Conservation (phyloP, 1,140 invertebrate genomes). For the Oreohelix idahoensis region DNA sequence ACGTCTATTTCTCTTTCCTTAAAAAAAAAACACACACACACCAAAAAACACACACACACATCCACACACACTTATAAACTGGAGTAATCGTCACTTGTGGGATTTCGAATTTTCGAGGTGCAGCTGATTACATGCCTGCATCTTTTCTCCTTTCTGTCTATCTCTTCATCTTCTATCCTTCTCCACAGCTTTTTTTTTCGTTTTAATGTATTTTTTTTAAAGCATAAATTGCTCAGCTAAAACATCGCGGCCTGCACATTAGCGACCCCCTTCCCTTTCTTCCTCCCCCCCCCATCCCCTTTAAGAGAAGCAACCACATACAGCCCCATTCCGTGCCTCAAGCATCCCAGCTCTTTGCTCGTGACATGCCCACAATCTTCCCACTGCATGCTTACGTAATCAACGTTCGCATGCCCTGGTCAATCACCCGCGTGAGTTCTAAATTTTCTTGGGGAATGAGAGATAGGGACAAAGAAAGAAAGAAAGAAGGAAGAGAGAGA, state of each 20-base stretch:
- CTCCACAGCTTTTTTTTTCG: too few relatives aligned
- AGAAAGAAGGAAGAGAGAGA: background rate
- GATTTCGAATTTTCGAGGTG: too few relatives aligned
- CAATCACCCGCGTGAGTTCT: background rate
- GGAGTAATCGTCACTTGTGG: too few relatives aligned
- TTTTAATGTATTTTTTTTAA: too few relatives aligned
- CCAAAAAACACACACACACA: too few relatives aligned
- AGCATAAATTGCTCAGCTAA: too few relatives aligned
- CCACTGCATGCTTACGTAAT: conserved; percentile 32
- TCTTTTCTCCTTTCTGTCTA: background rate
- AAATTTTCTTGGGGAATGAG: background rate
- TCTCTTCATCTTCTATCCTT: background rate
- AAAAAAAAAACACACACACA: too few relatives aligned
- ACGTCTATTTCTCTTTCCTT: too few relatives aligned
- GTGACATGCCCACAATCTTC: background rate
- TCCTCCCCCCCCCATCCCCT: background rate
- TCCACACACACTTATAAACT: too few relatives aligned
- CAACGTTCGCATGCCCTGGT: background rate
- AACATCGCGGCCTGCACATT: background rate
- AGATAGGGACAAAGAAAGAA: background rate
- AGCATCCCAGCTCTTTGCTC: background rate
- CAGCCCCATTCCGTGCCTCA: background rate
- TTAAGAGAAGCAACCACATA: background rate
- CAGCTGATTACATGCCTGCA: too few relatives aligned
- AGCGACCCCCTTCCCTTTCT: background rate